Base-by-base conservation (phyloP, 2,113 vertebrate species). In the Marmota flaviventris region DNA sequence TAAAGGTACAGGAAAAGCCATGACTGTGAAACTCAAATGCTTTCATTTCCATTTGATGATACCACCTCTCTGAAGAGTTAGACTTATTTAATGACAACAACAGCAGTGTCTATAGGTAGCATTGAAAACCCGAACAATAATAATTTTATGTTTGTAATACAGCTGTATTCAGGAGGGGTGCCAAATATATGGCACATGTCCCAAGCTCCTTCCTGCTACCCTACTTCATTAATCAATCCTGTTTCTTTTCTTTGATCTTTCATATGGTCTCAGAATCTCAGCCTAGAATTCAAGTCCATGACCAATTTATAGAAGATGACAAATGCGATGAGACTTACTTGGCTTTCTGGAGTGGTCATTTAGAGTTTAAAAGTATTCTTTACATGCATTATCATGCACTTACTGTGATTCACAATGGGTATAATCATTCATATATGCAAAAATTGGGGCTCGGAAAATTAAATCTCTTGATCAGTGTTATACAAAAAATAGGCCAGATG, bases 1-100 rank as follows among this genome's bases (percentile, higher is more conserved):
- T 96, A 98, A 97, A 95, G 92, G 92, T 37, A 96, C 78, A 11
- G 92, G 11, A 88, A 90, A 96, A 97, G 92, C 88, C 95, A 97
- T 82, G 96, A 95, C 94, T 90, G 89, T 96, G 93, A 97, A 97
- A 90, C 87, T 72, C 92, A 97, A 94, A 95, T 58, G 78, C 13
- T 96, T 98, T 98, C 84, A 32, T 27, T 78, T 48, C 87, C 92
- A 95, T 91, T 94, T 96, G 87, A 67, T n/a, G 61, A 37, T 29
- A 45, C 18, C 65, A 5, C 14, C 53, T 78, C 70, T 61, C 72
- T 76, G 65, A 79, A 67, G 17, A 65, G 24, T 34, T 27, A 45
- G 75, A 56, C 69, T 81, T 84, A 85, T 11, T 87, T 53, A 75
- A 78, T 29, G 73, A 16, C 1, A 91, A 51, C 29, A 63, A 13